Base-by-base conservation (phyloP, 2,113 vertebrate species). In the Hoplias malabaricus region DNA sequence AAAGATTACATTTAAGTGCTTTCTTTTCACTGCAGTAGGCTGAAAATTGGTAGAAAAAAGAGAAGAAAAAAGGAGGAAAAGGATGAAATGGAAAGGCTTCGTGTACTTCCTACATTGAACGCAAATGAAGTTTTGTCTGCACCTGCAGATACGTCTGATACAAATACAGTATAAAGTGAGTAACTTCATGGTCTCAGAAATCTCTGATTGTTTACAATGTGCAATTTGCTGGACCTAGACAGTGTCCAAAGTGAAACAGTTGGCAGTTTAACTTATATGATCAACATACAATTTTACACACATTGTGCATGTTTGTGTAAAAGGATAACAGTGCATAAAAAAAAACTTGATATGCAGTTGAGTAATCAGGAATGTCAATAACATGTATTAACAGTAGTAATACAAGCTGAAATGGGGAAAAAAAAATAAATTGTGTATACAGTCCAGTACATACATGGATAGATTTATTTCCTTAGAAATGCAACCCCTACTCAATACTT, bases 101-200 rank as follows among this genome's bases (percentile, higher is more conserved):
- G 43, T 56, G 62, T 76, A 31, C 69, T 83, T 50, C 68, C 43
- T 56, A 70, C 79, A 38, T 61, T 82, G 16, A 81, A 70, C 31
- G 4, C 68, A 25, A 57, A 57, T 21, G 81, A 81, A 31, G 27
- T 42, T 29, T 40, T 27, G 6, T 7, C 54, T 56, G 56, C n/a
- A 9, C 14, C 65, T 7, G 9, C 57, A 11, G 75, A 83, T 5
- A 42, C 72, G 5, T 66, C 59, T 14, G 73, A 77, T 66, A 79
- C 72, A 9, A 76, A 79, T 69, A 46, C 50, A 29, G 81, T 85
- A 54, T 83, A 73, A 83, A 73, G 75, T 83, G 38, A 77, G 73
- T 59, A 59, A 29, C n/a, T 21, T 77, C 42, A 36, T n/a, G 8
- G 36, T 72, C 19, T 33, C 43, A 16, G 13, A n/a, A 16, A 70